Conservation (phyloP, 2,797 vertebrate genomes). For the Ceyx erithaca region DNA sequence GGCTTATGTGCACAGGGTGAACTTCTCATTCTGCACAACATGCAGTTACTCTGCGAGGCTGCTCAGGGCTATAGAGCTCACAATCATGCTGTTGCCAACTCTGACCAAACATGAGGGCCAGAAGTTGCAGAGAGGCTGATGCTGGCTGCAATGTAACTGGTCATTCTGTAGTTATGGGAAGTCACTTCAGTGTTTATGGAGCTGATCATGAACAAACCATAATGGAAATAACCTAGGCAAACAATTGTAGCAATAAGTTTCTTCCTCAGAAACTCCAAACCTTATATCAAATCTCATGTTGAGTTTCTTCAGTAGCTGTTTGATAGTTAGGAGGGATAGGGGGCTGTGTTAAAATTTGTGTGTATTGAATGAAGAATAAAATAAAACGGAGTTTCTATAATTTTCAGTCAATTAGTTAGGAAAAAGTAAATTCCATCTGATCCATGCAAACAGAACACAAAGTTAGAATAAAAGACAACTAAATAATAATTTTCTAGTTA, state of each 20-base stretch:
- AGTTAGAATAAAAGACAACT: background rate
- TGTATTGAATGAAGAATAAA: background rate
- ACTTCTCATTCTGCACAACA: background rate
- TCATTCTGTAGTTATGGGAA: background rate
- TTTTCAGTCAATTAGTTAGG: background rate
- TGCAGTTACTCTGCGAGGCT: background rate
- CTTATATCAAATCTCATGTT: background rate
- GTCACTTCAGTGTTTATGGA: background rate
- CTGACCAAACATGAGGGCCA: background rate
- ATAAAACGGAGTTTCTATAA: background rate
- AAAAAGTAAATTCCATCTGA: background rate
- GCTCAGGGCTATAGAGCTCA: background rate
- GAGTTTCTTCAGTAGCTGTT: background rate
- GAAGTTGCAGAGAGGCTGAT: background rate
- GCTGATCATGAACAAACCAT: background rate
- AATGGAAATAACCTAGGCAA: background rate
- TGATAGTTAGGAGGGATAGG: background rate
- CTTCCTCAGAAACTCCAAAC: background rate
- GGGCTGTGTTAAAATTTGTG: background rate
- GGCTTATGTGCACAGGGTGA: accelerated
- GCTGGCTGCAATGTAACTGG: background rate
- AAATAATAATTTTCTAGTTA: background rate
- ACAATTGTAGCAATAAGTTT: background rate
- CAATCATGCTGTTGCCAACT: background rate
- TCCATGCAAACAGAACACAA: background rate